phyloP scores from a whole-genome alignment of 2,113 vertebrate genomes.

The Lophius piscatorius region DNA sequence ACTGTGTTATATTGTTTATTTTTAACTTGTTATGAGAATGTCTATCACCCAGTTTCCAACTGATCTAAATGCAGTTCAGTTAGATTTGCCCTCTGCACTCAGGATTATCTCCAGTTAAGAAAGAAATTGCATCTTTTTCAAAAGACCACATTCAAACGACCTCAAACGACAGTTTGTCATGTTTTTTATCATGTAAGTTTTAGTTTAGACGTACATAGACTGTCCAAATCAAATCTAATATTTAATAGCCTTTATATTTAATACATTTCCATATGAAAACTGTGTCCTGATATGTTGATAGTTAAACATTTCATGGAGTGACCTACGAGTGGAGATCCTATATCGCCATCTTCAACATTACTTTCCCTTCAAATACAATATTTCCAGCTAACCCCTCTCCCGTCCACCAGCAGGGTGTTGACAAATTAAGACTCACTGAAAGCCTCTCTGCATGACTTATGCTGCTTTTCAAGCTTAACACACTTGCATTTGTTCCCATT shows the following conservation, averaged over 20 bases:
- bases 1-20: not conserved
- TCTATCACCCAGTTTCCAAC: not conserved
- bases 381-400: too few species aligned
- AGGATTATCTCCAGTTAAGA: not conserved
- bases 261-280: not conserved
- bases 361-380: too few species aligned
- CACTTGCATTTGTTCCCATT: conserved; percentile 31
- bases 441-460: conserved; percentile 61
- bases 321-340: not conserved
- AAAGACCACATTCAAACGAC: not conserved
- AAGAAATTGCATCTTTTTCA: not conserved
- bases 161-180: not conserved
- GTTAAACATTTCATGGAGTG: not conserved
- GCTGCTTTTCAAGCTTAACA: conserved; percentile 53
- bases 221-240: not conserved
- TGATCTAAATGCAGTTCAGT: not conserved
- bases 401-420: conserved; percentile 64
- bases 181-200: not conserved
- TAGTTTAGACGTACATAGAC: not conserved
- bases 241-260: not conserved
- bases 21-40: conserved; percentile 3
- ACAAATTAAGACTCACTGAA: conserved; percentile 77
- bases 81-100: not conserved
- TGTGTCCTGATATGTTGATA: not conserved
- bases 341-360: not conserved